Base-by-base conservation (phyloP, 2,888 invertebrate species). In the Drosophila subquinaria region DNA sequence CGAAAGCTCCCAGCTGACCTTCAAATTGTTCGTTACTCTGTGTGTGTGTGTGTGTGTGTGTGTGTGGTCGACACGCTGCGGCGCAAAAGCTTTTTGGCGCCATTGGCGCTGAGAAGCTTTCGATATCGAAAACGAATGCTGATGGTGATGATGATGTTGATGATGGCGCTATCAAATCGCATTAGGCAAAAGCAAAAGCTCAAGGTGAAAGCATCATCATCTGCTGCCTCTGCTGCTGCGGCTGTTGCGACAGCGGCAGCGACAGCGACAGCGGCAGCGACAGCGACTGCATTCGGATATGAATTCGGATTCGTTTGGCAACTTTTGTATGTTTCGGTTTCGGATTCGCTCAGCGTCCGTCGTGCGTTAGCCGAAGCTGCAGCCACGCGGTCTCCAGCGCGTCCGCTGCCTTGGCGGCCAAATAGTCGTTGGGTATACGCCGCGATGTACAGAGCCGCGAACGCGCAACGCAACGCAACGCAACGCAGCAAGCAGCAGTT, bases 361-460 rank as follows among this genome's bases (percentile, higher is more conserved):
- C 81, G 81, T 78, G 78, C 71, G 69, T 77, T 64, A 38, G 66
- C 77, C 76, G 81, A 75, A 79, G 69, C 69, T 57, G 65, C 68
- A 68, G 76, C 79, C 79, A 43, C 38, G 47, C 38, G 86, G 91
- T 89, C 91, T 91, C 89, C 89, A 91, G 91, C 90, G 90, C 81
- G 73, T 76, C 73, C 80, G 82, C 79, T 78, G 82, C 79, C 76
- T 79, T 74, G 81, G 72, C 78, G 81, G 75, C 81, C 73, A 84
- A 82, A 85, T 88, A 91, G 91, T 91, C 91, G 92, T 91, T 91
- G 91, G 88, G 90, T 88, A 91, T 84, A 91, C 91, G 92, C 89
- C 91, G 91, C 92, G 91, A 92, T 91, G 91, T 86, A 85, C 86
- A 91, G 91, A 91, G 85, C 90, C 90, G 92, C 86, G 84, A 82